Base-by-base conservation (phyloP, 2,888 invertebrate genomes). In the Acleris emargana region DNA sequence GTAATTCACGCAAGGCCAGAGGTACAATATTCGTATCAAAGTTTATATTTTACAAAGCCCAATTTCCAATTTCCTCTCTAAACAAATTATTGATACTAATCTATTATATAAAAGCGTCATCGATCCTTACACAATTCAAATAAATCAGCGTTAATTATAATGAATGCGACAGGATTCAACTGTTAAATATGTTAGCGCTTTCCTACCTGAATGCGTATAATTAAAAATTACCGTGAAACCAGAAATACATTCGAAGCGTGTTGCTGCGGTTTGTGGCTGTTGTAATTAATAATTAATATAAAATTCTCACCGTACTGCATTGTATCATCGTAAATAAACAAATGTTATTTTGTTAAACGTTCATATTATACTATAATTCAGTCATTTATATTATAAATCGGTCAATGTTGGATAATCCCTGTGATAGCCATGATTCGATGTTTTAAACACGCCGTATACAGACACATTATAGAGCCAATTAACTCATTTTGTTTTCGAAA, bases 261-360 rank as follows among this genome's bases (percentile, higher is more conserved):
- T 20, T 2, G 22, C 75, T 80, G 80, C 75, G 77, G 81, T 79
- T 77, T 79, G 84, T 72, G 85, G 84, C 78, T 76, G 76, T 81
- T 81, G 75, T 75, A 78, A 78, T 87, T 82, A 86, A 89, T 89
- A 86, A 84, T 88, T 87, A 82, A 88, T 86, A 80, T 79, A 79
- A 86, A 88, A 83, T 86, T 89, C 84, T 79, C 88, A 85, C 88
- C 79, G 79, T 78, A 78, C 79, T 76, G 78, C 76, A 79, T 76
- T 77, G 76, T 80, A 77, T 76, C 42, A 53, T 1, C 25, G 7
- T 22, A 57, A 47, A 38, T 61, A 57, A 25, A 47, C 38, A 49
- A 58, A 64, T 47, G 17, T 52, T 16, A 22, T 45, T 45, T n/a
- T 7, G 1, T 7, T 7, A 28, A 32, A 32, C 9, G 9, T 32